Evolutionary conservation across 2,797 vertebrate species (phyloP).

Genomic region (Saxicola maurus): DNA sequence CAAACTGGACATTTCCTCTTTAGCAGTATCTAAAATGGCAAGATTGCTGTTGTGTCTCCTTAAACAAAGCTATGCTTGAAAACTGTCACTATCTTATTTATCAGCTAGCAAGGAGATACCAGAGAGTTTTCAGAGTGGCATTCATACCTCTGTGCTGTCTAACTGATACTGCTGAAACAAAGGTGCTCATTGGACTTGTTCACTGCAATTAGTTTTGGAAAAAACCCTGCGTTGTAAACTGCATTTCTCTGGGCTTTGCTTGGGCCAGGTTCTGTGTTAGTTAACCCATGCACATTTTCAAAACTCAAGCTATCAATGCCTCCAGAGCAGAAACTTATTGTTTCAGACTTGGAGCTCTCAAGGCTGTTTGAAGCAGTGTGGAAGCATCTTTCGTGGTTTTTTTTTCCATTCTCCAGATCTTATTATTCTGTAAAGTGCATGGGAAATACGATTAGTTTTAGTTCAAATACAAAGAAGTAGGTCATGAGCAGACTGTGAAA

Average conservation of each 20-base stretch:
- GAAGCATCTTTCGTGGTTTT: not conserved
- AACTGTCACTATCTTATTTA: not conserved
- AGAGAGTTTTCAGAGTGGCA: not conserved
- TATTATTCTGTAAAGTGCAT: conserved; percentile 11
- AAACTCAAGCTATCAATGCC: not conserved
- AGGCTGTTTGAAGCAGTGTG: not conserved
- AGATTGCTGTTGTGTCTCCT: not conserved
- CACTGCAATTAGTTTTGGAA: not conserved
- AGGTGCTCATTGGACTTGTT: not conserved
- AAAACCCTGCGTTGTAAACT: fast-evolving
- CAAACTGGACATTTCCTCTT: not conserved
- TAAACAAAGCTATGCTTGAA: not conserved
- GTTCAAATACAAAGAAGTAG: conserved; percentile 37
- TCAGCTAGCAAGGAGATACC: not conserved
- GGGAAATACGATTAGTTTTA: conserved; percentile 23
- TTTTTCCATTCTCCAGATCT: not conserved
- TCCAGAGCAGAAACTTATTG: not conserved
- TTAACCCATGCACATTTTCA: not conserved
- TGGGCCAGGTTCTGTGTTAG: not conserved
- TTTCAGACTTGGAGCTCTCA: not conserved
- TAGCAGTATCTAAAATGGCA: no score
- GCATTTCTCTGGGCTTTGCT: not conserved
- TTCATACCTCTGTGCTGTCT: not conserved
- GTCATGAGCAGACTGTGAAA: conserved; percentile 24
- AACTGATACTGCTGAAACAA: not conserved